These are phyloP conservation scores for Ctenochaetus hawaiiensis DNA, from an alignment of 2,797 vertebrate species.

Conservation along the genomic window DNA sequence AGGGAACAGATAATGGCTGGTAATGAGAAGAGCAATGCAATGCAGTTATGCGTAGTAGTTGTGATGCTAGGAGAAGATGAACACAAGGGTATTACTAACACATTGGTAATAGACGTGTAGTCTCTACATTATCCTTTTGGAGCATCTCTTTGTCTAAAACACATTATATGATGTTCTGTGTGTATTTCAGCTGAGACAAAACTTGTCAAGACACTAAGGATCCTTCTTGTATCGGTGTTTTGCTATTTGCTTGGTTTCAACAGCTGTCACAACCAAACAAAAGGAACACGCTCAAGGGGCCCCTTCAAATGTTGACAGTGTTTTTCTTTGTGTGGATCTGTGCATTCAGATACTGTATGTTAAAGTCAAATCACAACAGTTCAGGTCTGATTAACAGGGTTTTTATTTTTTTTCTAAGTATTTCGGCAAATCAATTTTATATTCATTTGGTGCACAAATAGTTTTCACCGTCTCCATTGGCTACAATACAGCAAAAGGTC, in stretches of 20 bases:
- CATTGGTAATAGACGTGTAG: conserved; percentile 1
- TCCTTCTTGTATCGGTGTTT: conserved; percentile 10
- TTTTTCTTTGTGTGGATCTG: no score
- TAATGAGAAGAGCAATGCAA: conserved; percentile 30
- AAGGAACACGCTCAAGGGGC: not conserved
- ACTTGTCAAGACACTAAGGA: conserved; percentile 8
- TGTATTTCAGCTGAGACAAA: not conserved
- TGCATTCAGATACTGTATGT: no score
- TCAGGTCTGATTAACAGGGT: no score
- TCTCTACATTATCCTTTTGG: not conserved
- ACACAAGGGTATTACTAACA: conserved; percentile 17
- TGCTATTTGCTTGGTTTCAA: not conserved
- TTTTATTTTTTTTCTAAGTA: no score
- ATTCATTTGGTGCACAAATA: no score
- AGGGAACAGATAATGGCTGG: conserved; percentile 31
- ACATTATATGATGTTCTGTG: conserved; percentile 18
- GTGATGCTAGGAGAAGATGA: conserved; percentile 11
- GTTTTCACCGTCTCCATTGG: no score
- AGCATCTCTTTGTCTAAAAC: conserved; percentile 23
- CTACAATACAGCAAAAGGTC: no score
- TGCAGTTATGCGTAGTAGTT: conserved; percentile 5
- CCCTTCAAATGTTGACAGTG: no score
- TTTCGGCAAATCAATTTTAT: no score
- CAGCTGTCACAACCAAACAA: conserved; percentile 4
- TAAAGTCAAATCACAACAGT: no score